phyloP scores from a whole-genome alignment of 2,797 vertebrate genomes.

The Leucoraja ocellata region DNA sequence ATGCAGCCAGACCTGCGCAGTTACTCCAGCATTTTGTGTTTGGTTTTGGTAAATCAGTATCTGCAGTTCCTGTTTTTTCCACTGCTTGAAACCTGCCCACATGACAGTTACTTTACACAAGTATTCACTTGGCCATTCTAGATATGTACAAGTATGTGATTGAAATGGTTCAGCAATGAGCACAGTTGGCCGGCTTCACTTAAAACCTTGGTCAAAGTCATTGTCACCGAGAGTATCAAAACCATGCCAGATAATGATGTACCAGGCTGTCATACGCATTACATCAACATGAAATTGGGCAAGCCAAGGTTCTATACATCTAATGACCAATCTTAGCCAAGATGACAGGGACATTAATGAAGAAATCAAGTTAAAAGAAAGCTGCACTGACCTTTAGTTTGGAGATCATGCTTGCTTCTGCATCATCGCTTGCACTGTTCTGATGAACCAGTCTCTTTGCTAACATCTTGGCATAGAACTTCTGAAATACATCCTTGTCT shows the following conservation, averaged over 20 bases:
- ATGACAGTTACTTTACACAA: too few species aligned
- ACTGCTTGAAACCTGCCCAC: too few species aligned
- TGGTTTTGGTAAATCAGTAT: too few species aligned
- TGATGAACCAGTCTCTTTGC: constrained; percentile 96
- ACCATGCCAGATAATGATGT: background rate
- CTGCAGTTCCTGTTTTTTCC: too few species aligned
- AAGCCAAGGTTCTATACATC: background rate
- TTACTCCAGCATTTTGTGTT: too few species aligned
- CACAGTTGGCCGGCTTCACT: too few species aligned
- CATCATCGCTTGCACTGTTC: constrained; percentile 82
- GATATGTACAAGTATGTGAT: too few species aligned
- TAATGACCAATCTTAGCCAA: background rate
- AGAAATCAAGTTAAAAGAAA: constrained; percentile 5
- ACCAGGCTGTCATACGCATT: too few species aligned
- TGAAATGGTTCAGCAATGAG: too few species aligned
- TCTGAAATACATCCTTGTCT: constrained; percentile 98
- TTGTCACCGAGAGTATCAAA: background rate
- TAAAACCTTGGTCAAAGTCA: background rate
- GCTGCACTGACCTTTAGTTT: constrained; percentile 64
- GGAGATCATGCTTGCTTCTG: constrained; percentile 93
- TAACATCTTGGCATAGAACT: constrained; percentile 98
- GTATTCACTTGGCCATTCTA: too few species aligned
- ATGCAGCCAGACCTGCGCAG: too few species aligned
- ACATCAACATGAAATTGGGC: background rate
- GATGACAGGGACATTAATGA: background rate